These are phyloP conservation scores for Centropristis striata DNA, from an alignment of 2,113 vertebrate species.

Conservation along the genomic window DNA sequence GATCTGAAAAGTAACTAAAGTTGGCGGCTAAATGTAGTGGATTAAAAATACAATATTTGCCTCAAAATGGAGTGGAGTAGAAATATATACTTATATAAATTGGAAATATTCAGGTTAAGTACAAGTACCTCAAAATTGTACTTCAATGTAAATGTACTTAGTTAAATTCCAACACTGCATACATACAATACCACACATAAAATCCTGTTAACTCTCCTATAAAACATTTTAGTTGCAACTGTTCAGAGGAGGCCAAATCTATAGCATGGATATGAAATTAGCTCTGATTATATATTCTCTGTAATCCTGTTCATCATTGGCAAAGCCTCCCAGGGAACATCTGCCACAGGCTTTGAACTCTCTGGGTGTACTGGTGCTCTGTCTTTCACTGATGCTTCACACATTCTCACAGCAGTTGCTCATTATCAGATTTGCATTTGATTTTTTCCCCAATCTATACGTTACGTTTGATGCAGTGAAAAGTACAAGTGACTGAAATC, in stretches of 20 bases:
- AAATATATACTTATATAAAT: no score
- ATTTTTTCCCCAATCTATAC: not conserved
- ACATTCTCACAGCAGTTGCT: slow-evolving; percentile 4
- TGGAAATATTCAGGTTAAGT: no score
- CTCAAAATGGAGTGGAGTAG: no score
- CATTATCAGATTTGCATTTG: not conserved
- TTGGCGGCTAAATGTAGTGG: no score
- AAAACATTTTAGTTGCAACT: not conserved
- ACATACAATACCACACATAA: not conserved
- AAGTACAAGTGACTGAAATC: not conserved
- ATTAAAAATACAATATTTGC: no score
- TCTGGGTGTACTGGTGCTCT: not conserved
- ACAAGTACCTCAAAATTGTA: no score
- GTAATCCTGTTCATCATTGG: slow-evolving; percentile 18
- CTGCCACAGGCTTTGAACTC: slow-evolving; percentile 19
- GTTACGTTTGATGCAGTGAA: not conserved
- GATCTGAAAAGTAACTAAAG: no score
- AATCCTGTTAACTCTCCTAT: not conserved
- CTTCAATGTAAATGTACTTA: no score
- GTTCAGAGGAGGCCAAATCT: not conserved
- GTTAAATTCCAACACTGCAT: no score
- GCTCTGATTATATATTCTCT: slow-evolving; percentile 16
- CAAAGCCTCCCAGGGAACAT: slow-evolving; percentile 11
- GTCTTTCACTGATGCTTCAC: not conserved
- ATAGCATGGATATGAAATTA: slow-evolving; percentile 7